Evolutionary conservation across 1,140 invertebrate species (phyloP).

Genomic region (Nebria ingens): DNA sequence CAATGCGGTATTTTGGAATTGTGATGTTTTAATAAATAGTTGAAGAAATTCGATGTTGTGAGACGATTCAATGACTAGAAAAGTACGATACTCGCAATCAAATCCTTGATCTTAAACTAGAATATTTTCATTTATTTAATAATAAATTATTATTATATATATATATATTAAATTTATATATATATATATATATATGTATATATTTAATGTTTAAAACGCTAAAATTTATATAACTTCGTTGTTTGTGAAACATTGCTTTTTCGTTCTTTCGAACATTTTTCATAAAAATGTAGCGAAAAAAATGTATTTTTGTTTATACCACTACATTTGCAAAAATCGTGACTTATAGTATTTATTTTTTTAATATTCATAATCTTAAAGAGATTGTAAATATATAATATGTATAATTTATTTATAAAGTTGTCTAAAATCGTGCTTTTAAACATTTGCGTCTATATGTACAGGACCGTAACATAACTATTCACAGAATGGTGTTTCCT

Average conservation of each 20-base stretch:
- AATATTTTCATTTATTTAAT: no score
- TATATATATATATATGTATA: neutral
- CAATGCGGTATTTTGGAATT: no score
- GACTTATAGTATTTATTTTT: conserved; percentile 28
- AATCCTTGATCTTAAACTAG: no score
- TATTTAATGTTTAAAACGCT: conserved; percentile 18
- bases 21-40: no score
- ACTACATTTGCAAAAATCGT: conserved; percentile 21
- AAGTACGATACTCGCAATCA: no score
- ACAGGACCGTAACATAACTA: neutral
- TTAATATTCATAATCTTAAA: neutral
- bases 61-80: no score
- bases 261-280: conserved; percentile 14
- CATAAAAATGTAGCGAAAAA: neutral
- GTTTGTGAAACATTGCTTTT: conserved; percentile 45
- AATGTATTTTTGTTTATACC: no score
- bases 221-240: conserved; percentile 39
- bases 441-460: conserved; percentile 2
- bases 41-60: no score
- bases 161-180: neutral
- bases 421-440: conserved; percentile 1
- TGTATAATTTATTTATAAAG: conserved; percentile 4
- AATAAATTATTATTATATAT: no score
- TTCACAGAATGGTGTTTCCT: neutral
- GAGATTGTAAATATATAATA: conserved; percentile 1